These are phyloP conservation scores for Stichopus chloronotus DNA, from an alignment of 35 echinoderm and acorn worm species.

Conservation along the genomic window DNA sequence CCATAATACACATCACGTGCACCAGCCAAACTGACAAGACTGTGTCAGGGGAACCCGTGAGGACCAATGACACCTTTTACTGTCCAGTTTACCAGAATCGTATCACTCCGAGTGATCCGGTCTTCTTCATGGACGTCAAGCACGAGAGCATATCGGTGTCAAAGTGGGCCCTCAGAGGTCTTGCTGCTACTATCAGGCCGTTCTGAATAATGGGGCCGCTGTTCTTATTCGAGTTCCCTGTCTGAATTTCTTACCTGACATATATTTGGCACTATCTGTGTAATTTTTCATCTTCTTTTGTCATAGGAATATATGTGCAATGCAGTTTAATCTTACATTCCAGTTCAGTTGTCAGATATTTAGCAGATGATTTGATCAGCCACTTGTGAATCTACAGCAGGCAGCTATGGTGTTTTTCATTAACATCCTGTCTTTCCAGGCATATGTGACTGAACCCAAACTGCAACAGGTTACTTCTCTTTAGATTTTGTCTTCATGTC, in stretches of 20 bases:
- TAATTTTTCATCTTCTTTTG: not conserved
- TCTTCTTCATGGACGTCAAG: slow-evolving; percentile 87
- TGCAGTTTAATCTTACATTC: no score
- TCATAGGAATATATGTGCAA: not conserved
- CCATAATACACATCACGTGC: slow-evolving; percentile 91
- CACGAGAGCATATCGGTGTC: slow-evolving; percentile 85
- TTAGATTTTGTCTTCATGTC: no score
- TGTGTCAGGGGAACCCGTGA: slow-evolving; percentile 55
- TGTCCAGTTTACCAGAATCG: slow-evolving; percentile 94
- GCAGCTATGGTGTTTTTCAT: no score
- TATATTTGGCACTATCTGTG: not conserved
- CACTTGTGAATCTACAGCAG: no score
- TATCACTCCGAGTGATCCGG: slow-evolving; percentile 75
- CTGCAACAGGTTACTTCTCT: no score
- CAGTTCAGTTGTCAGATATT: no score
- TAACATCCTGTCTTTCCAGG: no score
- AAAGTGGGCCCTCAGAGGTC: slow-evolving; percentile 82
- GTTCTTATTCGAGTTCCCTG: not conserved
- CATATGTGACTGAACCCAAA: no score
- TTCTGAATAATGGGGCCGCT: slow-evolving; percentile 44
- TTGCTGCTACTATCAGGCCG: slow-evolving; percentile 94
- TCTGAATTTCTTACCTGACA: no score
- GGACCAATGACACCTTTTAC: slow-evolving; percentile 68
- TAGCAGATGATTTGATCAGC: no score
- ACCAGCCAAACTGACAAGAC: slow-evolving; percentile 70